Base-by-base conservation (phyloP, 2,797 vertebrate species). In the Tragelaphus eurycerus region DNA sequence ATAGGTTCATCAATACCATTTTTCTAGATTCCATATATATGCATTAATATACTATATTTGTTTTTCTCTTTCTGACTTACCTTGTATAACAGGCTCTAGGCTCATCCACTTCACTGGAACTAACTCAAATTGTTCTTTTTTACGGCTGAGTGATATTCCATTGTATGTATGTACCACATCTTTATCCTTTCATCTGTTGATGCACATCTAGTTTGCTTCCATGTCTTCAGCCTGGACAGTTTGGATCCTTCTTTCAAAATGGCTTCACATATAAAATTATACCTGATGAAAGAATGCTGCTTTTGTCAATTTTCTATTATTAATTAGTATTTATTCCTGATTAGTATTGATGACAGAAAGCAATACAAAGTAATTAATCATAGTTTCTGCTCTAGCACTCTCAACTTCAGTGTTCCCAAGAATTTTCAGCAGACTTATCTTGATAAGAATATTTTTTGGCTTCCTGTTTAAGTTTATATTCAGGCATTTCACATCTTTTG, bases 301-400 rank as follows among this genome's bases (percentile, higher is more conserved):
- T 93, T 27, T 95, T 89, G 23, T 84, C 62, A 50, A 25, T 87
- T 84, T 90, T 89, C 74, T 92, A 3, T 76, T 85, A 27, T 86
- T 96, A 74, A 52, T 90, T 92, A 93, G 64, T 78, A 52, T 6
- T 95, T 83, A 54, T 93, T n/a, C n/a, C 90, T 95, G 89, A 87
- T 38, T 71, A 84, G 29, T 27, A 67, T 14, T 76, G 57, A 50
- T 89, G 46, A 86, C 16, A 25, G 3, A 87, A 67, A 91, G 52
- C 55, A 54, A 16, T 67, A 78, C 52, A 25, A 86, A 43, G 31
- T 54, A 84, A 89, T n/a, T 87, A 74, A 16, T 87, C n/a, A 34
- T 50, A 86, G 27, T 71, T 96, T 78, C 67, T 76, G 14, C 34
- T 46, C 50, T 82, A 60, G 17, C 8, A 31, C n/a, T 43, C 17